Evolutionary conservation across 1,140 invertebrate genomes (phyloP).

Genomic region (Drosophila kurseongensis): DNA sequence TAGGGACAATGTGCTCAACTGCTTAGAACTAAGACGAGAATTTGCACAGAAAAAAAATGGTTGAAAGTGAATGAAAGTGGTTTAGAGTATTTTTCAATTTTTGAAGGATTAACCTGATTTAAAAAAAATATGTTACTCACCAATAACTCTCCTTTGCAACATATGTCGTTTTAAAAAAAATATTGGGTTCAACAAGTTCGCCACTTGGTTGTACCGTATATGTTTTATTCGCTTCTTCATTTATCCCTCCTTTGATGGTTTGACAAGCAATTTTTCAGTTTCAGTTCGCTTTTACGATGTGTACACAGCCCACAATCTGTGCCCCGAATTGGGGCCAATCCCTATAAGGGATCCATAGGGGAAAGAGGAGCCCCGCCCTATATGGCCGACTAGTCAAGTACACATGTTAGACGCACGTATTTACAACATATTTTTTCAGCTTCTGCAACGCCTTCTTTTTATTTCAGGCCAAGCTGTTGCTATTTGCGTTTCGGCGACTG

Average conservation of each 20-base stretch:
- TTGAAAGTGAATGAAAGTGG: no score
- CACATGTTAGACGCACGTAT: slow-evolving; percentile 50
- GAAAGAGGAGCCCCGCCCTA: slow-evolving; percentile 1
- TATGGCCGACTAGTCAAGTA: slow-evolving; percentile 27
- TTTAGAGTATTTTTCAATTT: no score
- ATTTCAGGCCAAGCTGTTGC: slow-evolving; percentile 66
- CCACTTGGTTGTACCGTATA: neutral
- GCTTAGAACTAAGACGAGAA: slow-evolving; percentile 22
- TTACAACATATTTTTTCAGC: slow-evolving; percentile 50
- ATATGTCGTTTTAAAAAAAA: neutral
- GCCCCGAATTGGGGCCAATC: slow-evolving; percentile 36
- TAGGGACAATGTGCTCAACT: slow-evolving; percentile 36
- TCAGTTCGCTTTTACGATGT: slow-evolving; percentile 37
- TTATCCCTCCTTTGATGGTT: slow-evolving; percentile 16
- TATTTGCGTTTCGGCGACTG: slow-evolving; percentile 39
- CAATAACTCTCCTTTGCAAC: neutral
- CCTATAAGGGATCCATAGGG: slow-evolving; percentile 28
- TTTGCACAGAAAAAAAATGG: neutral
- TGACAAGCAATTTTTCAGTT: slow-evolving; percentile 44
- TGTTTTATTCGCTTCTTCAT: neutral
- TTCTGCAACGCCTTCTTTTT: slow-evolving; percentile 33
- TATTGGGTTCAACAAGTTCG: slow-evolving; percentile 13
- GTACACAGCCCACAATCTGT: slow-evolving; percentile 47
- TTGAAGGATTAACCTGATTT: no score
- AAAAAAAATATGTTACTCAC: no score